phyloP scores from a whole-genome alignment of 2,797 vertebrate genomes.

The Bufotes viridis region DNA sequence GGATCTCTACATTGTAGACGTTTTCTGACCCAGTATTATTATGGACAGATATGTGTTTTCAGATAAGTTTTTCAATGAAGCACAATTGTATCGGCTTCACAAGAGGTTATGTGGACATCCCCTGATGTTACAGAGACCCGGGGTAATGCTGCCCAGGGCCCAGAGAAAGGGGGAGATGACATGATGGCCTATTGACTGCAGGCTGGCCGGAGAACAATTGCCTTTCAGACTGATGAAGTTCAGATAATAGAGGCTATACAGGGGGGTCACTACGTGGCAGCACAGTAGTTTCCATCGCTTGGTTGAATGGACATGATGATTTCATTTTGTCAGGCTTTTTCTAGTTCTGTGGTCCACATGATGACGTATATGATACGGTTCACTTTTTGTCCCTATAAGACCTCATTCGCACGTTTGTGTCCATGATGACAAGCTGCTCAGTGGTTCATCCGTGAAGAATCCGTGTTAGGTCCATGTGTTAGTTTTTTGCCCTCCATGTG shows the following conservation, averaged over 20 bases:
- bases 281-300: neutral
- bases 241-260: neutral
- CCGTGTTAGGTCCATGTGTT: too few relatives aligned
- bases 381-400: neutral
- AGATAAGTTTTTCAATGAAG: neutral
- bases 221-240: neutral
- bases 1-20: neutral
- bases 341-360: neutral
- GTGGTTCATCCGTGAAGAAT: too few relatives aligned
- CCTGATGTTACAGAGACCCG: neutral
- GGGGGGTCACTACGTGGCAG: neutral
- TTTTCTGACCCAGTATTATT: neutral
- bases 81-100: neutral
- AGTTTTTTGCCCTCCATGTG: too few relatives aligned
- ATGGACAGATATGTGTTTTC: neutral
- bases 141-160: slow-evolving; percentile 4
- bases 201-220: slow-evolving; percentile 10
- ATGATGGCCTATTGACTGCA: neutral
- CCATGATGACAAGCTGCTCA: too few relatives aligned
- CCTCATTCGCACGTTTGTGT: neutral
- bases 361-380: neutral
- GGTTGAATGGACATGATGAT: neutral
- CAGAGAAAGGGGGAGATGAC: neutral
- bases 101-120: neutral
- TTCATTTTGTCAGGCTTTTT: neutral